These are phyloP conservation scores for Lacerta agilis DNA, from an alignment of 2,797 vertebrate genomes.

Conservation along the genomic window DNA sequence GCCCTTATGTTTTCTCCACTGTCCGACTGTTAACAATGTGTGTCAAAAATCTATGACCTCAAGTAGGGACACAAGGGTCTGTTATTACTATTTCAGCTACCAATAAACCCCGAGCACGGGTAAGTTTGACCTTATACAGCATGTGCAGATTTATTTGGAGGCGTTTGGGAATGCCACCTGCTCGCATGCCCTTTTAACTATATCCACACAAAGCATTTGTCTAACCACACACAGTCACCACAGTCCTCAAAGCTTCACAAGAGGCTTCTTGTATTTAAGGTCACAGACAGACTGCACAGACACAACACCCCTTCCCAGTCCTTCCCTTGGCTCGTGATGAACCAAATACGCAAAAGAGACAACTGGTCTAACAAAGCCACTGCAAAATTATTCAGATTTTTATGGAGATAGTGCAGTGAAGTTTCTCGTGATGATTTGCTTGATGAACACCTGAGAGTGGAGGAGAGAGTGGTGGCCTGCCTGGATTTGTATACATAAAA, in stretches of 20 bases:
- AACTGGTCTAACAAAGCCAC: conserved; percentile 36
- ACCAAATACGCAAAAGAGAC: conserved; percentile 6
- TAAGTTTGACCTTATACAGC: conserved; percentile 24
- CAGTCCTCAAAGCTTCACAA: conserved; percentile 15
- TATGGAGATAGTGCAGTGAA: background rate
- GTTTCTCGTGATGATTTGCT: conserved; percentile 1
- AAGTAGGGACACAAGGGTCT: background rate
- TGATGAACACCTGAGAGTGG: background rate
- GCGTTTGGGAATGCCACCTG: conserved; percentile 21
- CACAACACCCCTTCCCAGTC: background rate
- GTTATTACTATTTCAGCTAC: conserved; percentile 15
- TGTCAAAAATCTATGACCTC: background rate
- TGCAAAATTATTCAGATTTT: background rate
- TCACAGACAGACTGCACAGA: conserved; percentile 15
- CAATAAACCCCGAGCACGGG: conserved; percentile 1
- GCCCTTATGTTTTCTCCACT: background rate
- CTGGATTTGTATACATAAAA: background rate
- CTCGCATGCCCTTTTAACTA: background rate
- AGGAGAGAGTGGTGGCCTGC: fast-evolving
- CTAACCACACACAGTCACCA: conserved; percentile 37
- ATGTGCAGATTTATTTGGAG: conserved; percentile 29
- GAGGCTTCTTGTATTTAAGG: conserved; percentile 26
- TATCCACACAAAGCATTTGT: conserved; percentile 35
- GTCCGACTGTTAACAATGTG: background rate
- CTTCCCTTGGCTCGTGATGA: conserved; percentile 10